These are phyloP conservation scores for Bicyclus anynana DNA, from an alignment of 1,140 invertebrate species.

Conservation along the genomic window DNA sequence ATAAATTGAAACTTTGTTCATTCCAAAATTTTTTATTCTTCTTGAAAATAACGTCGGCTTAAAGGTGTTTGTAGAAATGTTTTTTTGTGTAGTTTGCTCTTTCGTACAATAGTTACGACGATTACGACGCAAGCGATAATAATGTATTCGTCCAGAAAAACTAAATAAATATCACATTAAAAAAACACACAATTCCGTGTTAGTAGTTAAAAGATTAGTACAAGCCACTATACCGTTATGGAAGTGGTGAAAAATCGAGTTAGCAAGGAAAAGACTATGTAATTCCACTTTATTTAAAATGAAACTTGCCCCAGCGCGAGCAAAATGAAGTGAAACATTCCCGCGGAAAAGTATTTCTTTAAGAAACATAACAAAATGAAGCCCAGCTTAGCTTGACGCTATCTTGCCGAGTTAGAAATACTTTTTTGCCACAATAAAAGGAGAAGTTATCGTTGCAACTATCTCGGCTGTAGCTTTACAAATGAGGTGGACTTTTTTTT, in stretches of 20 bases:
- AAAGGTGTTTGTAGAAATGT: too few species aligned
- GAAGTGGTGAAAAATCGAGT: not conserved
- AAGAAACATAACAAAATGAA: slow-evolving; percentile 7
- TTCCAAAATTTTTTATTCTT: too few species aligned
- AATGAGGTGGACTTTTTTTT: slow-evolving; percentile 11
- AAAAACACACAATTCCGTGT: too few species aligned
- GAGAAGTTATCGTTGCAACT: not conserved
- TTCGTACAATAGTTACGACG: too few species aligned
- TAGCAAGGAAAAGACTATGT: not conserved
- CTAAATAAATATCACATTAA: too few species aligned
- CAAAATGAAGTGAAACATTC: slow-evolving; percentile 5
- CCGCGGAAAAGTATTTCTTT: slow-evolving; percentile 4
- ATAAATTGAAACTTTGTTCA: too few species aligned
- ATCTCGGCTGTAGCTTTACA: slow-evolving; percentile 11
- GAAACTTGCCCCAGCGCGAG: not conserved
- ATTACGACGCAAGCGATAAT: too few species aligned
- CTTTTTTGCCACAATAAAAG: slow-evolving; percentile 6
- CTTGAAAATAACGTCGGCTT: too few species aligned
- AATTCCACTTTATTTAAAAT: slow-evolving; percentile 7
- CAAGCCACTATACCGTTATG: not conserved
- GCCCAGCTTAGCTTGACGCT: slow-evolving; percentile 1
- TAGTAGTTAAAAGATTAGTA: not conserved
- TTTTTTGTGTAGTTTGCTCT: too few species aligned
- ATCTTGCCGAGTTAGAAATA: not conserved
- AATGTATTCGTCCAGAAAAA: too few species aligned